Conservation (phyloP, 1,140 invertebrate genomes). For the Theocolax elegans region DNA sequence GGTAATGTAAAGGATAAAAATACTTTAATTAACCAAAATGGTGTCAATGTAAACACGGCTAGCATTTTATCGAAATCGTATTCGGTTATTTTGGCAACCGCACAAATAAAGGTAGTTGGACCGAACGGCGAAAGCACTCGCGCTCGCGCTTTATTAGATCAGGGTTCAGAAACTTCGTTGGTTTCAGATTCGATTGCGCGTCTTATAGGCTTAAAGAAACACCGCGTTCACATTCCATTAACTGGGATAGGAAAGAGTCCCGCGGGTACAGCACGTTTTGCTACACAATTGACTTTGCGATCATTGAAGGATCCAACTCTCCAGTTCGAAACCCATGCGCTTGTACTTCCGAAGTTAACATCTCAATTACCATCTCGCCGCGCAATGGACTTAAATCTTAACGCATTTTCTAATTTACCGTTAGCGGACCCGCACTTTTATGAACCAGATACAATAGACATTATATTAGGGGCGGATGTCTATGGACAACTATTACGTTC, state of each 20-base stretch:
- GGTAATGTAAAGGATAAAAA: too few relatives aligned
- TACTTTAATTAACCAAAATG: conserved; percentile 4
- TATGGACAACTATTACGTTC: conserved; percentile 27
- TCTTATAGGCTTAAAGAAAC: background rate
- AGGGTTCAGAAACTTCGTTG: background rate
- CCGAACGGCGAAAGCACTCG: background rate
- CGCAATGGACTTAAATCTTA: background rate
- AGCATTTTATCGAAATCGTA: background rate
- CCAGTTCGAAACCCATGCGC: background rate
- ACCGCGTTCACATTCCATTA: background rate
- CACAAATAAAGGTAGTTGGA: background rate
- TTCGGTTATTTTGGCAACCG: background rate
- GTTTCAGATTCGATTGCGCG: background rate
- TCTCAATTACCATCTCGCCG: background rate
- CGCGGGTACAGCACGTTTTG: background rate
- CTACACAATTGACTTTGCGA: background rate
- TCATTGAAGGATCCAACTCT: background rate
- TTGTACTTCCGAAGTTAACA: background rate
- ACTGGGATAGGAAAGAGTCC: background rate
- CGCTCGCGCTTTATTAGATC: background rate
- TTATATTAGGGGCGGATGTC: conserved; percentile 40
- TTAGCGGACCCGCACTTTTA: conserved; percentile 41
- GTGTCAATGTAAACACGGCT: background rate
- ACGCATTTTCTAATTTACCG: background rate
- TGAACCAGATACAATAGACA: conserved; percentile 11